Evolutionary conservation across 1,140 invertebrate genomes (phyloP).

Genomic region (Aphidius gifuensis): DNA sequence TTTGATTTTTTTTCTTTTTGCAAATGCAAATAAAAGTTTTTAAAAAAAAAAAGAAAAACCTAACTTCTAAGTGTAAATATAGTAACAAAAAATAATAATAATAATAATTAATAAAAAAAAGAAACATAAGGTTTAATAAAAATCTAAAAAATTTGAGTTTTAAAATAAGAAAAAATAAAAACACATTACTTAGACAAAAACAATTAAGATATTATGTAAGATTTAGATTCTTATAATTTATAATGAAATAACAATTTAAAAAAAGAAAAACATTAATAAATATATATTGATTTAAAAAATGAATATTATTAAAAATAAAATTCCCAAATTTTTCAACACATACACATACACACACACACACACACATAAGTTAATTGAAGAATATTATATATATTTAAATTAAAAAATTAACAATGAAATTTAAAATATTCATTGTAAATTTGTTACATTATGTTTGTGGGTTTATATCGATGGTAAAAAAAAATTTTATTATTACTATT

Average conservation of each 20-base stretch:
- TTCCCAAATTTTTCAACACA: no score
- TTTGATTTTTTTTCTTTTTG: not conserved
- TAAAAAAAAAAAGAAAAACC: not conserved
- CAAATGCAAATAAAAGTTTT: not conserved
- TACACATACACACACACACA: no score
- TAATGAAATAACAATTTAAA: conserved; percentile 18
- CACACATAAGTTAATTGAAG: no score
- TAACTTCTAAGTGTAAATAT: conserved; percentile 35
- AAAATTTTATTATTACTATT: no score
- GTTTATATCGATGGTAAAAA: no score
- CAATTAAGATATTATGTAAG: conserved; percentile 29
- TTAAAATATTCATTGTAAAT: no score
- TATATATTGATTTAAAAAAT: conserved; percentile 22
- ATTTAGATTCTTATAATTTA: conserved; percentile 42
- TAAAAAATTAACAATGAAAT: no score
- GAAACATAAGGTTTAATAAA: not conserved
- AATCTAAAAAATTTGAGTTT: not conserved
- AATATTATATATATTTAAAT: no score
- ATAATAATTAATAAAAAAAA: conserved; percentile 13
- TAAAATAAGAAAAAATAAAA: not conserved
- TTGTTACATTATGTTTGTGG: no score
- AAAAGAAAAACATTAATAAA: conserved; percentile 21
- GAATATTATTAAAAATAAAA: conserved; percentile 1
- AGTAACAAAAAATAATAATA: conserved; percentile 7
- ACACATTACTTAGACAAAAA: not conserved